Conservation (phyloP, 2,113 vertebrate genomes). For the Notechis scutatus region DNA sequence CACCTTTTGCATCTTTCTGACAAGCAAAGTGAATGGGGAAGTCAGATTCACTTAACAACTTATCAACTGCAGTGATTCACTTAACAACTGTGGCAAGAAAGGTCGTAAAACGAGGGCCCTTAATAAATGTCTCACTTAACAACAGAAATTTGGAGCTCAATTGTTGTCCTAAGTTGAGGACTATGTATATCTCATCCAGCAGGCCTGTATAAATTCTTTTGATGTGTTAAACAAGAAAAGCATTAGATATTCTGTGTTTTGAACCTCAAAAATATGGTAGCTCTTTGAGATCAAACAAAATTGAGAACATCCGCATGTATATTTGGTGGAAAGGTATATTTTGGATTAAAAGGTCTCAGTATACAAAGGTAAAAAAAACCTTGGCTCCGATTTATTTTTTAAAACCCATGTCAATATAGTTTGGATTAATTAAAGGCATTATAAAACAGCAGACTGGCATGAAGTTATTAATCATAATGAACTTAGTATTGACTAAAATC, state of each 20-base stretch:
- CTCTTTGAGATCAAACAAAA: background rate
- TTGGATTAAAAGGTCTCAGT: background rate
- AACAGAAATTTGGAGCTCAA: background rate
- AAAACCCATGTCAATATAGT: background rate
- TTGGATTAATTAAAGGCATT: background rate
- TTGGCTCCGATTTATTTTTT: background rate
- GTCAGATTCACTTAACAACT: background rate
- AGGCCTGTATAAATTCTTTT: background rate
- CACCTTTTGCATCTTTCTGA: background rate
- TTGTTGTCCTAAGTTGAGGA: background rate
- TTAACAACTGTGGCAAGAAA: background rate
- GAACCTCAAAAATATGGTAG: background rate
- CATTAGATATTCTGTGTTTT: background rate
- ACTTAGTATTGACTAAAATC: background rate
- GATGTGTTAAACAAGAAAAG: background rate
- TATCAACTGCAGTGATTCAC: background rate
- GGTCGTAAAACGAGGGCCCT: background rate
- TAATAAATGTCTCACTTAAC: background rate
- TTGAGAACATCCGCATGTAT: background rate
- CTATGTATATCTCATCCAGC: background rate
- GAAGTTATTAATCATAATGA: conserved; percentile 9
- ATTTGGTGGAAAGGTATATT: background rate
- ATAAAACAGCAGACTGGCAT: background rate
- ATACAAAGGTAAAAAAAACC: background rate
- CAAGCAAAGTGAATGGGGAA: background rate